Evolutionary conservation across 2,113 vertebrate species (phyloP).

Genomic region (Mesembrinibis cayennensis): DNA sequence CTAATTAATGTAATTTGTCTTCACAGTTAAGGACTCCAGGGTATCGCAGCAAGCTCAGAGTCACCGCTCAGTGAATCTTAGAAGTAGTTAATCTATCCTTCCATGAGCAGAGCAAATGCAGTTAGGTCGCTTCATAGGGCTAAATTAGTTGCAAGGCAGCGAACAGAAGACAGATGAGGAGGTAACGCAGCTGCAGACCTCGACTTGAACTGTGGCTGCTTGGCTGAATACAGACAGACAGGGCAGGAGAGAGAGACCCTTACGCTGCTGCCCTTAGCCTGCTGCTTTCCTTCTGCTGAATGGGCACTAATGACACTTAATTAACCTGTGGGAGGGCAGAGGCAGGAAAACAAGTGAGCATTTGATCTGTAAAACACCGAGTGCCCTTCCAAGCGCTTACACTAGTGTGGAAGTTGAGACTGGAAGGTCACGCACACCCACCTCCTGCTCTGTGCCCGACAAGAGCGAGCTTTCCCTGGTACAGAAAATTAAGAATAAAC

Average conservation of each 20-base stretch:
- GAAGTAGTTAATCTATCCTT: background rate
- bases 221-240: background rate
- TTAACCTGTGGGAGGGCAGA: background rate
- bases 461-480: background rate
- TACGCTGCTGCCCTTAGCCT: fast-evolving
- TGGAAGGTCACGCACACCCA: fast-evolving
- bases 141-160: background rate
- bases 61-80: background rate
- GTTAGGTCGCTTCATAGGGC: background rate
- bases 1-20: conserved; percentile 48
- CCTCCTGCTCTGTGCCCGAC: background rate
- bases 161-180: background rate
- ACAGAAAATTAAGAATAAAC: background rate
- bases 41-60: background rate
- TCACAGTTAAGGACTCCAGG: conserved; percentile 3
- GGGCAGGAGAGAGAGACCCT: background rate
- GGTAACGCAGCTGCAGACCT: background rate
- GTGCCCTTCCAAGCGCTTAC: background rate
- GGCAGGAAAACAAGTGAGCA: background rate
- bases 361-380: background rate
- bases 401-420: background rate
- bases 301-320: background rate
- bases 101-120: background rate
- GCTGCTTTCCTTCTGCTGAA: background rate
- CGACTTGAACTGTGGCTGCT: background rate